Evolutionary conservation across 1,140 invertebrate species (phyloP), one percentile per base, ranked within the genome.

Genomic region (Dendroctonus ponderosae): DNA sequence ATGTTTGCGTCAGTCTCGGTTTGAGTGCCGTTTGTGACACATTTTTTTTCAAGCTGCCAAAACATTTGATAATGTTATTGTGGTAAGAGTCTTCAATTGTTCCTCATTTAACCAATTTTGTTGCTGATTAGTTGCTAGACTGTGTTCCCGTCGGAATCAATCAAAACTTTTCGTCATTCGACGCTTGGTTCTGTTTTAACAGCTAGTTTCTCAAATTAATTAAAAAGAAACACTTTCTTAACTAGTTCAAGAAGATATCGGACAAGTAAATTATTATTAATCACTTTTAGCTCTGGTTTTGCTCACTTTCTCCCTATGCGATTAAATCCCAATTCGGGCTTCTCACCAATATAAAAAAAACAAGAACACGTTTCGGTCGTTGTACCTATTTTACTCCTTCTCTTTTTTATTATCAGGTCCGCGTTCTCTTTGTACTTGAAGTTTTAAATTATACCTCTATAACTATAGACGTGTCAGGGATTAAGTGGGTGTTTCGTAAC

Each of bases 401-500:
- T 43, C 56, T 60, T 59, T 59, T 60, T 59, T 57, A 59, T 59
- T 57, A 52, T 40, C 43, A 44, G 56, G 15, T 5, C 43, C 14
- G 11, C n/a, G 43, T 66, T 60, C 64, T 14, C 50, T 48, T 66
- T 66, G 56, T 66, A 66, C 64, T 66, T 66, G 64, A 46, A 62
- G 53, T 62, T 67, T 57, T 67, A 67, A 67, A 67, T 67, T 67
- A 67, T 67, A 67, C 66, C 66, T 53, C 59, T 62, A 62, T 67
- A 67, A 62, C 59, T 62, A 62, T 56, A 62, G 58, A 52, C 66
- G 58, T 67, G 66, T 62, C 66, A 62, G 62, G 62, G 66, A 67
- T 67, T 62, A 67, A 67, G 59, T 62, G 59, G 66, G 66, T 62
- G 66, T 67, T 67, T 62, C 66, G 58, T 67, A 62, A 62, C 60